Evolutionary conservation across 2,888 invertebrate genomes (phyloP).

Genomic region (Heliconius hortense): DNA sequence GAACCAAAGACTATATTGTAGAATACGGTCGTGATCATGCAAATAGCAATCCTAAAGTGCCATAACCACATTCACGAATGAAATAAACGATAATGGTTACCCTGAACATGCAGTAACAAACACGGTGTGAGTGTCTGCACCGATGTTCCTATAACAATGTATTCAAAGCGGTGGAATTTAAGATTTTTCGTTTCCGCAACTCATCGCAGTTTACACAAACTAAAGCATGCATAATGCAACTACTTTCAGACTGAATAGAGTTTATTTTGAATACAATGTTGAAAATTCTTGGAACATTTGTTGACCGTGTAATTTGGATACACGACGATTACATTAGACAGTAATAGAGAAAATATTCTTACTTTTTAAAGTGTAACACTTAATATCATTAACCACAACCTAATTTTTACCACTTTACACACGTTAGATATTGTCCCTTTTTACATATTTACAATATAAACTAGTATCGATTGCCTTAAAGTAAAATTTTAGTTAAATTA

Average conservation of each 20-base stretch:
- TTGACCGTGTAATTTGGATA: slow-evolving; percentile 8
- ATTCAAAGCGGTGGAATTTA: slow-evolving; percentile 42
- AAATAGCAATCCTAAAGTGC: slow-evolving; percentile 7
- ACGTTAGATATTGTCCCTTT: too few relatives aligned
- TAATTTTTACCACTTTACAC: too few relatives aligned
- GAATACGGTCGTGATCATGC: background rate
- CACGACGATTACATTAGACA: slow-evolving; percentile 9
- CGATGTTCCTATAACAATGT: slow-evolving; percentile 43
- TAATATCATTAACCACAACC: background rate
- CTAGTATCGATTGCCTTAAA: too few relatives aligned
- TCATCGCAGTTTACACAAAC: slow-evolving; percentile 50
- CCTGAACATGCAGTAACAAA: slow-evolving; percentile 21
- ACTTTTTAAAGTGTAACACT: background rate
- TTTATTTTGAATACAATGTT: slow-evolving; percentile 48
- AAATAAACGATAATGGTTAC: slow-evolving; percentile 23
- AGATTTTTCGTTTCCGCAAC: slow-evolving; percentile 44
- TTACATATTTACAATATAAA: too few relatives aligned
- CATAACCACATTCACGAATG: slow-evolving; percentile 16
- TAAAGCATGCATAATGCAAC: slow-evolving; percentile 52
- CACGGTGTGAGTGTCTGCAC: slow-evolving; percentile 36
- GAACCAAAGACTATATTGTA: background rate
- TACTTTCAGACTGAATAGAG: slow-evolving; percentile 46
- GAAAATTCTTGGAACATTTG: slow-evolving; percentile 8
- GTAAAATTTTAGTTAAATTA: background rate
- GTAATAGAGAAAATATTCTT: background rate